A percentile compares a stretch with the other conserved stretches of the same genome.
Evolutionary conservation across 2,888 invertebrate species (phyloP).

Genomic region (Tetranychus piercei): DNA sequence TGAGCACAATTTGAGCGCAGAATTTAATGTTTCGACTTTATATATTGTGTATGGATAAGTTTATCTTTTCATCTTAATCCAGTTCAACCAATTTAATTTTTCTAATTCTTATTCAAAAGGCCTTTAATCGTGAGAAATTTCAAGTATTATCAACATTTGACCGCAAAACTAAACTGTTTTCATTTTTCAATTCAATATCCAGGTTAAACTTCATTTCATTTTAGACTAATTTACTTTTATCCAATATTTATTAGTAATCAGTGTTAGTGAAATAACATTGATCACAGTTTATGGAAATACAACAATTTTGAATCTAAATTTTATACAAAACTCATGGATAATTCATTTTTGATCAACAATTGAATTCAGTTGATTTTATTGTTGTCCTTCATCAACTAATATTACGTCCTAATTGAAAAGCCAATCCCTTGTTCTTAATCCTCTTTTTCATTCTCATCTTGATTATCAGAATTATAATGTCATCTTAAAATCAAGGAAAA

Average conservation of each 20-base stretch:
- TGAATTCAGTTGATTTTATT: neutral
- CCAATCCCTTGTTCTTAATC: conserved; percentile 1
- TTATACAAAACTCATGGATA: no score
- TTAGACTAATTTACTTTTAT: neutral
- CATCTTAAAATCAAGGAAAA: neutral
- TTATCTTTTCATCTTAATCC: neutral
- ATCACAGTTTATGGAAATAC: no score
- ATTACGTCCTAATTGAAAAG: neutral
- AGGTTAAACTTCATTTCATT: neutral
- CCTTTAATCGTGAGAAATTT: neutral
- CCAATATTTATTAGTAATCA: no score
- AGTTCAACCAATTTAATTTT: neutral
- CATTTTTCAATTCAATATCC: neutral
- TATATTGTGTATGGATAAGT: no score
- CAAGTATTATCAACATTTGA: neutral
- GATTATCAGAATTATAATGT: neutral
- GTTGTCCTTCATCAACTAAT: neutral
- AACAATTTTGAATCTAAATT: no score
- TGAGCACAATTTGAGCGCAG: no score
- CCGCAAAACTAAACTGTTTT: neutral
- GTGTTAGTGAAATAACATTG: no score
- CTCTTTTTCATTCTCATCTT: neutral
- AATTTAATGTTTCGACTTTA: no score
- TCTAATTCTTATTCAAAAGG: neutral
- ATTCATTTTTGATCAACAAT: no score